These are phyloP conservation scores for Meloidogyne exigua DNA, from an alignment of 1,140 invertebrate genomes.

Conservation along the genomic window DNA sequence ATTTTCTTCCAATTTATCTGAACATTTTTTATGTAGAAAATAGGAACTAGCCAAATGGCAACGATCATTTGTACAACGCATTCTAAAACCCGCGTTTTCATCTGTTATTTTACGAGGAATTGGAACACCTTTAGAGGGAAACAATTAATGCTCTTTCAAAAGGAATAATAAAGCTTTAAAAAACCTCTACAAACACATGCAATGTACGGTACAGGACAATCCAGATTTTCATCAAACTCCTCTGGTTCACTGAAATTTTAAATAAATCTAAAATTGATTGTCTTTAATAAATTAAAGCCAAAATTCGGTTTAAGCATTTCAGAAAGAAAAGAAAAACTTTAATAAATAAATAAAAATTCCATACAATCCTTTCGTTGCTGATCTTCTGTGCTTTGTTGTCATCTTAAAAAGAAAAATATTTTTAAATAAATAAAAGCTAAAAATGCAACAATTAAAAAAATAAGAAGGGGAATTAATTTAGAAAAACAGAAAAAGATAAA, in stretches of 20 bases:
- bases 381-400: background rate
- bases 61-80: constrained; percentile 26
- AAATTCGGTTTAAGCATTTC: too few relatives aligned
- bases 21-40: constrained; percentile 15
- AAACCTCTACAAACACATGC: constrained; percentile 21
- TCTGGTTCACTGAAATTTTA: background rate
- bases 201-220: constrained; percentile 23
- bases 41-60: constrained; percentile 11
- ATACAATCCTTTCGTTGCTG: background rate
- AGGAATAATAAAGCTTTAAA: too few relatives aligned
- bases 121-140: background rate
- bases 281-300: too few relatives aligned
- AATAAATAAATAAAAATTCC: too few relatives aligned
- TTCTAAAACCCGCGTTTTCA: constrained; percentile 8
- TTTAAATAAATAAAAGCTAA: background rate
- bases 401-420: background rate
- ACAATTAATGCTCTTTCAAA: background rate
- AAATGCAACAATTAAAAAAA: too few relatives aligned
- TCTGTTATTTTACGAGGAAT: constrained; percentile 9
- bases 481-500: background rate
- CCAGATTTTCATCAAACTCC: constrained; percentile 14
- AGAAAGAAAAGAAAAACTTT: too few relatives aligned
- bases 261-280: too few relatives aligned
- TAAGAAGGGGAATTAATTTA: background rate
- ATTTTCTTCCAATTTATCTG: constrained; percentile 24